Evolutionary conservation across 2,888 invertebrate species (phyloP).

Genomic region (Rosalia funebris): DNA sequence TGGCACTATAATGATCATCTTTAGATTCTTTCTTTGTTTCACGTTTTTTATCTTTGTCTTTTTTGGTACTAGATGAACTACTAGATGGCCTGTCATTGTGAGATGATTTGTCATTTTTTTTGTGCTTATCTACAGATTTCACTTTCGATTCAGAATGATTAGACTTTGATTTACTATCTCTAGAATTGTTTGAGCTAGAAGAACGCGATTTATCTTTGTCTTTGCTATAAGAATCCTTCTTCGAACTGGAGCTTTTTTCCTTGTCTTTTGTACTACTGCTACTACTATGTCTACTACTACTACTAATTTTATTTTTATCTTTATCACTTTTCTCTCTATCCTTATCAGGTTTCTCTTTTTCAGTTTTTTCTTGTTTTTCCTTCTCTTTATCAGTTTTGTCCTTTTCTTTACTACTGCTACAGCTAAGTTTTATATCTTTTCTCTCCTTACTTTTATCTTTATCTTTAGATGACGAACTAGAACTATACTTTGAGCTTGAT

Average conservation of each 20-base stretch:
- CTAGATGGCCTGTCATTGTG: constrained; percentile 44
- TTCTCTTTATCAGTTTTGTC: constrained; percentile 8
- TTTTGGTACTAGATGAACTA: constrained; percentile 36
- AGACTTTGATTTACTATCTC: constrained; percentile 50
- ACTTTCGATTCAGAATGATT: constrained; percentile 51
- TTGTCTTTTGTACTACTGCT: constrained; percentile 40
- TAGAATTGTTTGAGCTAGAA: constrained; percentile 42
- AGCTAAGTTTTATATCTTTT: constrained; percentile 43
- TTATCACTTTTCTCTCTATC: constrained; percentile 39
- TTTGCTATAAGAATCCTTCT: constrained; percentile 39
- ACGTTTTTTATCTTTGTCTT: constrained; percentile 50
- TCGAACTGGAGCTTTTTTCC: constrained; percentile 41
- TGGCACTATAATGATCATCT: constrained; percentile 79
- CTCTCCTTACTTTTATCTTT: constrained; percentile 43
- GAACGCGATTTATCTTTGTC: constrained; percentile 42
- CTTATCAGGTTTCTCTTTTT: constrained; percentile 21
- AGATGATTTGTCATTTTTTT: constrained; percentile 47
- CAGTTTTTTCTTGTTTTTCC: constrained; percentile 11
- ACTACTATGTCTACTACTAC: constrained; percentile 41
- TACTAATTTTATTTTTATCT: constrained; percentile 47
- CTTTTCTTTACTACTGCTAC: constrained; percentile 38
- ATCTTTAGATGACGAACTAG: constrained; percentile 32
- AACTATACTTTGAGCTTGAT: constrained; percentile 38
- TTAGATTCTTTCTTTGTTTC: constrained; percentile 61
- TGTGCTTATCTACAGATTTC: constrained; percentile 37